Conservation (phyloP, 2,797 vertebrate species). For the Calcarius lapponicus region DNA sequence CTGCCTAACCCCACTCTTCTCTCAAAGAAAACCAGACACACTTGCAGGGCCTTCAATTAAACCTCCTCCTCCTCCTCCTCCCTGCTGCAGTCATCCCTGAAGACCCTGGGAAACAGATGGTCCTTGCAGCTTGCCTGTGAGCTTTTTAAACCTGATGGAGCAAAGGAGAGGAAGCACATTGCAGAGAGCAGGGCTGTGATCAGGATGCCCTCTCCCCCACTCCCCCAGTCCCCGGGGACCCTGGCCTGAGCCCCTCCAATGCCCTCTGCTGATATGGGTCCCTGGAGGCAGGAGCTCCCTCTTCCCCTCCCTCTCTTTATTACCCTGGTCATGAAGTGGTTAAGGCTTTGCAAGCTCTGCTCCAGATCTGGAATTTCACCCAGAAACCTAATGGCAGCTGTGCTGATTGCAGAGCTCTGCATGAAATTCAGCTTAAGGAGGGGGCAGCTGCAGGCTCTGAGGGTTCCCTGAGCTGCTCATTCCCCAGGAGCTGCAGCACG, state of each 20-base stretch:
- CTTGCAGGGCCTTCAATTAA: constrained; percentile 5
- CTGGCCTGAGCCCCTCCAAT: neutral
- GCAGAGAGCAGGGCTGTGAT: neutral
- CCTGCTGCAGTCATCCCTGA: neutral
- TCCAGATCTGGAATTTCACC: constrained; percentile 30
- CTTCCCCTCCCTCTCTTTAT: neutral
- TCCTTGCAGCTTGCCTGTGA: neutral
- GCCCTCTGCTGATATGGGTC: neutral
- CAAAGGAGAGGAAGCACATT: neutral
- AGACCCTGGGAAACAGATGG: constrained; percentile 44
- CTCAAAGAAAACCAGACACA: constrained; percentile 12
- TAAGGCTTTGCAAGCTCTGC: neutral
- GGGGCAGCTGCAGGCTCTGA: neutral
- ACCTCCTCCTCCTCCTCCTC: constrained; percentile 17
- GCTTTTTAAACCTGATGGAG: neutral
- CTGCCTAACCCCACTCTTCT: neutral
- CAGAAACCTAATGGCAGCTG: neutral
- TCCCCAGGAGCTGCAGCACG: neutral
- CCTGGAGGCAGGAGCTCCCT: neutral
- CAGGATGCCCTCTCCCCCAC: neutral
- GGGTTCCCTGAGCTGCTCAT: neutral
- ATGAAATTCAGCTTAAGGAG: neutral
- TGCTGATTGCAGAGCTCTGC: neutral
- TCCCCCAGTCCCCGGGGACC: fast-evolving
- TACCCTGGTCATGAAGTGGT: neutral